Evolutionary conservation across 2,888 invertebrate species (phyloP).

Genomic region (Taphrorychus bicolor): DNA sequence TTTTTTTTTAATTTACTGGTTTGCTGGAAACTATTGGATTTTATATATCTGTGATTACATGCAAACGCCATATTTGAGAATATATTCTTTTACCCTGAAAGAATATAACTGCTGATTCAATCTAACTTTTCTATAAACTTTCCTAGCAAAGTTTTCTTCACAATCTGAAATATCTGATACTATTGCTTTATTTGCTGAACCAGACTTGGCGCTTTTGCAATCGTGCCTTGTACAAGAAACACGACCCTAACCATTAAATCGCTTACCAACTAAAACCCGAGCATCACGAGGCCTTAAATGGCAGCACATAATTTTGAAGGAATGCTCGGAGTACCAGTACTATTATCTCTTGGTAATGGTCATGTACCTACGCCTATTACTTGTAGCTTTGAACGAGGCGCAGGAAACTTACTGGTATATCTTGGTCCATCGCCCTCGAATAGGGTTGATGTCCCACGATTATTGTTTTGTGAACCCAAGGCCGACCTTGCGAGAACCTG

Average conservation of each 20-base stretch:
- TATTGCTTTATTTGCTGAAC: background rate
- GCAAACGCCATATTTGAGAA: too few relatives aligned
- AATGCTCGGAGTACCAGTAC: slow-evolving; percentile 11
- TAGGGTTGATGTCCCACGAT: slow-evolving; percentile 29
- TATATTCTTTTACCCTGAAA: too few relatives aligned
- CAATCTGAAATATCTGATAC: too few relatives aligned
- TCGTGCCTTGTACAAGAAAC: background rate
- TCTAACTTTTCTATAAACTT: too few relatives aligned
- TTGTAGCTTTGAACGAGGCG: background rate
- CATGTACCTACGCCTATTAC: slow-evolving; percentile 20
- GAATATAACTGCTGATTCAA: too few relatives aligned
- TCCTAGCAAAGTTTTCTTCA: too few relatives aligned
- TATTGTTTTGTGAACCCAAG: slow-evolving; percentile 27
- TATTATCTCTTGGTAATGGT: slow-evolving; percentile 18
- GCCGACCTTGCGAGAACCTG: slow-evolving; percentile 32
- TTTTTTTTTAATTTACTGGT: too few relatives aligned
- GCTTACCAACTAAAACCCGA: background rate
- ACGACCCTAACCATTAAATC: background rate
- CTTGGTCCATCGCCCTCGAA: slow-evolving; percentile 26
- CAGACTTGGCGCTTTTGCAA: background rate
- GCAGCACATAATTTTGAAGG: slow-evolving; percentile 13
- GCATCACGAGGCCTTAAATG: slow-evolving; percentile 3
- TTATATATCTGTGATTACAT: too few relatives aligned
- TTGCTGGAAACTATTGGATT: too few relatives aligned
- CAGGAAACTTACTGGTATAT: slow-evolving; percentile 20